Base-by-base conservation (phyloP, 1,140 invertebrate genomes). In the Monomorium pharaonis region DNA sequence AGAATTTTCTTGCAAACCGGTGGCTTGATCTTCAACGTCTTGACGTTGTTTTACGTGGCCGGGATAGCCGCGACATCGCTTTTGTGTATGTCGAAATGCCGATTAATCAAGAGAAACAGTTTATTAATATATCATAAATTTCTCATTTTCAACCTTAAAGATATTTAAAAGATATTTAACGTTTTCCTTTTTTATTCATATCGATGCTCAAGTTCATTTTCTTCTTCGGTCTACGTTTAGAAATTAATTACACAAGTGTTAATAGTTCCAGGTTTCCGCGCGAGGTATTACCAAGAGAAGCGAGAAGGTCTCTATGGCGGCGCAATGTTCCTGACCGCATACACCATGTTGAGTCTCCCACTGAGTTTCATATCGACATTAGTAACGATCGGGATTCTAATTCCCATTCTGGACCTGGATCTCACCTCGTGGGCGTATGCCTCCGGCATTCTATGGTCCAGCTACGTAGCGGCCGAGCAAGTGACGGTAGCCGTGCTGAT, bases 241-340 rank as follows among this genome's bases (percentile, higher is more conserved):
- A n/a, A 21, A 47, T 56, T 37, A 60, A 83, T 56, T 33, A 51
- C n/a, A 18, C 62, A 77, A 72, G 2, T 1, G 3, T n/a, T 37
- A 10, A 58, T 91, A 98, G 98, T 97, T 96, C 97, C 97, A 49
- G 96, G 96, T 62, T 98, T 98, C 94, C 95, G 98, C n/a, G 98
- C 98, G 44, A 96, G 98, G 33, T 99, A 98, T 93, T 98, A 98
- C 86, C 98, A 98, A 93, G 98, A 99, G 92, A 97, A 97, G 14
- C 96, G 98, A 74, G 98, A 98, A 92, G 98, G 98, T 1, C 94
- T 98, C 0, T 99, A 99, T 92, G 97, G 97, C 18, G 98, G 98
- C 3, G 97, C 98, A 0, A 96, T 98, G 84, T 97, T 98, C 86
- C 95, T 99, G 0, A 95, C 98, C 0, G 97, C 97, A 0, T 98